Percentiles rank a stretch among this genome's conserved stretches.
These are phyloP conservation scores for Drosophila rellima DNA, from an alignment of 2,888 invertebrate species.

Conservation along the genomic window DNA sequence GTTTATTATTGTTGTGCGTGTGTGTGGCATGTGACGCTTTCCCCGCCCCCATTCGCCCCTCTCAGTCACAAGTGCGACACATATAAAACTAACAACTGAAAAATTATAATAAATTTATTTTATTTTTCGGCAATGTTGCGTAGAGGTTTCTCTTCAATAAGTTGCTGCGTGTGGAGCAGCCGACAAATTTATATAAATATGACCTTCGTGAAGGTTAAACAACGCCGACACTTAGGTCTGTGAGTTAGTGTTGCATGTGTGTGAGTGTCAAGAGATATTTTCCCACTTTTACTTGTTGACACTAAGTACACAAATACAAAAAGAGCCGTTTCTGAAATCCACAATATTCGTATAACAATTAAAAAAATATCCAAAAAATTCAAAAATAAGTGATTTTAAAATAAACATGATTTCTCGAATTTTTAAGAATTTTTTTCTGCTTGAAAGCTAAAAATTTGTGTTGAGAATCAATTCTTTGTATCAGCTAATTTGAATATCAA, in stretches of 20 bases:
- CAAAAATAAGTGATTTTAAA: not conserved
- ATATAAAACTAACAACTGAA: constrained; percentile 48
- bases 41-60: not conserved
- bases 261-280: constrained; percentile 16
- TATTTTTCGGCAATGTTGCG: constrained; percentile 60
- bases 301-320: constrained; percentile 1
- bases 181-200: constrained; percentile 68
- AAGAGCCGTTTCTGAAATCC: not conserved
- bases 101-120: constrained; percentile 23
- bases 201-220: constrained; percentile 82
- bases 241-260: constrained; percentile 35
- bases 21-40: constrained; percentile 47
- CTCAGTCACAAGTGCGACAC: constrained; percentile 36
- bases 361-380: not conserved
- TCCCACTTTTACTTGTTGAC: constrained; percentile 7
- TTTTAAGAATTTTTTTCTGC: not conserved
- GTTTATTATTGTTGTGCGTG: constrained; percentile 23
- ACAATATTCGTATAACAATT: not conserved
- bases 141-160: constrained; percentile 37
- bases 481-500: constrained; percentile 1
- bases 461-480: too few relatives aligned
- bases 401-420: not conserved
- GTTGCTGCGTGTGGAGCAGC: constrained; percentile 64
- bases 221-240: constrained; percentile 48
- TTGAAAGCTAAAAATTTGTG: too few relatives aligned